Conservation (phyloP, 2,888 invertebrate genomes). For the Litoditis marina region DNA sequence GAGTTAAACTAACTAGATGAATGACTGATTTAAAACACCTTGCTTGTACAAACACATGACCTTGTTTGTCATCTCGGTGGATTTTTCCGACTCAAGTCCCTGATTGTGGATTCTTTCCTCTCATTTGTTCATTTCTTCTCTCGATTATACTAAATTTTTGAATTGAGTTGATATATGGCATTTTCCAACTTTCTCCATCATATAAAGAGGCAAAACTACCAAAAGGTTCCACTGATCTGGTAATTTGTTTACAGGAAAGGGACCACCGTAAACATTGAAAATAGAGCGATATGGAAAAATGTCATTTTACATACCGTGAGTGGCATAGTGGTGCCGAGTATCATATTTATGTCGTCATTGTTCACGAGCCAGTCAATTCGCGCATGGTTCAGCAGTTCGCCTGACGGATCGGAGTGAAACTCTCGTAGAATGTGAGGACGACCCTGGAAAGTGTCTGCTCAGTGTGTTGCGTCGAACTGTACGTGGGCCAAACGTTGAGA, state of each 20-base stretch:
- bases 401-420: constrained; percentile 36
- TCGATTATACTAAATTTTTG: too few relatives aligned
- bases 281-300: too few relatives aligned
- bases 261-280: not conserved
- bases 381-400: constrained; percentile 49
- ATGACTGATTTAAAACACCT: not conserved
- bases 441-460: constrained; percentile 23
- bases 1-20: constrained; percentile 13
- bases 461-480: too few relatives aligned
- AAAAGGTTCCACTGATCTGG: too few relatives aligned
- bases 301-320: constrained; percentile 23
- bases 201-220: too few relatives aligned
- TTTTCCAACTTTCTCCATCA: not conserved
- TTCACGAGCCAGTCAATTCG: constrained; percentile 45
- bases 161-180: constrained; percentile 1
- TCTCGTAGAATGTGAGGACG: constrained; percentile 28
- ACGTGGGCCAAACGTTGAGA: too few relatives aligned
- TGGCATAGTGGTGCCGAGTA: constrained; percentile 35
- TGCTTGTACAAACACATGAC: too few relatives aligned
- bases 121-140: too few relatives aligned
- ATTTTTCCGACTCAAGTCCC: too few relatives aligned
- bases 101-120: too few relatives aligned
- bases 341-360: constrained; percentile 33
- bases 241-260: not conserved
- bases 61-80: too few relatives aligned